phyloP scores from a whole-genome alignment of 2,888 invertebrate genomes.

The Ophioninae sp. region DNA sequence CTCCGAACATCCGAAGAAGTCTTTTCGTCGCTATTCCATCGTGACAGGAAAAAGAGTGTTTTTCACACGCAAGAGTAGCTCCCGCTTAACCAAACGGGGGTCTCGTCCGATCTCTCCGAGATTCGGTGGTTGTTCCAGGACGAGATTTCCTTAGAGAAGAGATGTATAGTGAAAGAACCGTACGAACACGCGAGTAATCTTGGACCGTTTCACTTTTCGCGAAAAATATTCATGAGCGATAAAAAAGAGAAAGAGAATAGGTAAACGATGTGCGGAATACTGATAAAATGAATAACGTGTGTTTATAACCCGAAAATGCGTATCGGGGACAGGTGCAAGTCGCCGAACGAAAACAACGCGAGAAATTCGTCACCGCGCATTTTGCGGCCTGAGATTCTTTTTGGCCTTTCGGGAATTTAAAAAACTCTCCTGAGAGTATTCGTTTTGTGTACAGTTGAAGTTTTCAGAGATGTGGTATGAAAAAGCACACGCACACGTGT shows the following conservation, averaged over 20 bases:
- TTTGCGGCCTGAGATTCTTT: not conserved
- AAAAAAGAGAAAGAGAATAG: not conserved
- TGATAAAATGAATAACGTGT: conserved; percentile 21
- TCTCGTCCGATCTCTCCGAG: conserved; percentile 5
- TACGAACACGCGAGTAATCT: not conserved
- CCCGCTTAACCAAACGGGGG: not conserved
- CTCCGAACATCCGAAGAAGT: conserved; percentile 59
- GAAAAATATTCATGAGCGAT: not conserved
- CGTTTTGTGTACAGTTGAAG: not conserved
- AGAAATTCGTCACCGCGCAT: conserved; percentile 23
- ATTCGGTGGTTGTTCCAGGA: conserved; percentile 6
- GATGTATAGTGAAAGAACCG: not conserved
- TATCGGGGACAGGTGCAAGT: conserved; percentile 35
- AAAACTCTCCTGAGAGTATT: not conserved
- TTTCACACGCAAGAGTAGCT: conserved; percentile 6
- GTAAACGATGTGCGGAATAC: not conserved
- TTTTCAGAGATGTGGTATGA: not conserved
- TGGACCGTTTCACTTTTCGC: not conserved
- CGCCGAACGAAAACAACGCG: conserved; percentile 32
- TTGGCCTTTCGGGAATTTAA: conserved; percentile 1
- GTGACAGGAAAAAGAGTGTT: conserved; percentile 24
- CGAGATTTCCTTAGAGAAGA: not conserved
- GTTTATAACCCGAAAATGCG: conserved; percentile 45
- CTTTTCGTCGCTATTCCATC: conserved; percentile 21
- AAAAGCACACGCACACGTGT: conserved; percentile 2